A percentile compares a stretch with the other conserved stretches of the same genome.
Conservation (phyloP, 2,888 invertebrate species). For the Stictocephala bisonia region DNA sequence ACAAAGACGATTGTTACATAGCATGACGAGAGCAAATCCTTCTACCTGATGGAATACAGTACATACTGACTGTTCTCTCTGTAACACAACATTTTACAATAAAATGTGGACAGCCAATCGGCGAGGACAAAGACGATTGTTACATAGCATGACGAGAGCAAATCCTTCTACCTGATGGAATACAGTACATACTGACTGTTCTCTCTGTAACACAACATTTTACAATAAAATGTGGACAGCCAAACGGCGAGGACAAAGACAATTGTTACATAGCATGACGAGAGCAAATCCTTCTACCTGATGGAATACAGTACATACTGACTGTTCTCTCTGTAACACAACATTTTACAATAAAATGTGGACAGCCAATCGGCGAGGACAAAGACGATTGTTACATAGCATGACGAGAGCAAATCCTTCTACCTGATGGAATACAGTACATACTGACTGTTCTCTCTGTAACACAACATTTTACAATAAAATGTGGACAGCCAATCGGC, state of each 20-base stretch:
- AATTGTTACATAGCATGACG: too few species aligned
- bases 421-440: slow-evolving; percentile 85
- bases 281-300: too few species aligned
- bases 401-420: slow-evolving; percentile 96
- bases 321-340: too few species aligned
- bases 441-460: slow-evolving; percentile 64
- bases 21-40: slow-evolving; percentile 93
- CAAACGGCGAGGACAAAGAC: too few species aligned
- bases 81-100: too few species aligned
- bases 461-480: too few species aligned
- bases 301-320: too few species aligned
- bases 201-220: too few species aligned
- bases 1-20: slow-evolving; percentile 91
- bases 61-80: slow-evolving; percentile 64
- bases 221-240: too few species aligned
- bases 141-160: slow-evolving; percentile 94
- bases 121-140: slow-evolving; percentile 87
- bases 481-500: slow-evolving; percentile 90
- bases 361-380: slow-evolving; percentile 88
- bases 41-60: slow-evolving; percentile 91
- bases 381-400: slow-evolving; percentile 92
- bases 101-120: slow-evolving; percentile 91
- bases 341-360: too few species aligned
- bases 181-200: slow-evolving; percentile 68
- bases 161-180: slow-evolving; percentile 94